Evolutionary conservation across 2,888 invertebrate genomes (phyloP).

Genomic region (Amitus sp.): DNA sequence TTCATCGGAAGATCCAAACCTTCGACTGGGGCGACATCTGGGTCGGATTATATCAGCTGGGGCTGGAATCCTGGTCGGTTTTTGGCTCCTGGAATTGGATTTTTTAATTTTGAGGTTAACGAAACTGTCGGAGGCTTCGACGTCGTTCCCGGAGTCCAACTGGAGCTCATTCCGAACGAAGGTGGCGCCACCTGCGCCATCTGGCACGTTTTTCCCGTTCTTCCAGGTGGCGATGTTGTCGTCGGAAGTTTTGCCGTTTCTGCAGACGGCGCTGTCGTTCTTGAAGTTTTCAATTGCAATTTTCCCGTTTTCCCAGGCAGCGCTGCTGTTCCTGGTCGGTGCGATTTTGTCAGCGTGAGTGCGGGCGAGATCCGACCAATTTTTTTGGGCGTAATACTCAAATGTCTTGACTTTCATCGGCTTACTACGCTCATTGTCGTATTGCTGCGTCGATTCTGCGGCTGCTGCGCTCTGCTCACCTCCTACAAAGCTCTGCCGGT

Average conservation of each 20-base stretch:
- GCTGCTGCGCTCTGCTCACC: constrained; percentile 56
- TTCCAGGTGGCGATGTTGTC: constrained; percentile 3
- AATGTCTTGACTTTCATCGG: constrained; percentile 60
- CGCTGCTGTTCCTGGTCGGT: constrained; percentile 29
- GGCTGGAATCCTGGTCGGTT: constrained; percentile 42
- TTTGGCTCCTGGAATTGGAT: too few relatives aligned
- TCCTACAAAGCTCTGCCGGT: constrained; percentile 65
- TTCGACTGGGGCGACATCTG: too few relatives aligned
- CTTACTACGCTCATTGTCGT: constrained; percentile 62
- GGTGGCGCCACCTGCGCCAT: constrained; percentile 17
- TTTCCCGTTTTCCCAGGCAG: constrained; percentile 36
- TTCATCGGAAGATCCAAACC: constrained; percentile 52
- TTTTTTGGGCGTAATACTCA: constrained; percentile 44
- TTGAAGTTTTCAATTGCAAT: constrained; percentile 29
- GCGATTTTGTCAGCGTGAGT: too few relatives aligned
- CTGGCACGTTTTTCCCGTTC: too few relatives aligned
- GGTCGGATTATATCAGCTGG: too few relatives aligned
- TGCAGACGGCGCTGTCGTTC: constrained; percentile 37
- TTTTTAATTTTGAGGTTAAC: too few relatives aligned
- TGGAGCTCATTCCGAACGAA: constrained; percentile 27
- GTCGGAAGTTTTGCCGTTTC: constrained; percentile 36
- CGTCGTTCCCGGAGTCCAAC: constrained; percentile 52
- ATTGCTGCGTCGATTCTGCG: constrained; percentile 58
- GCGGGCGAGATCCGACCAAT: constrained; percentile 12
- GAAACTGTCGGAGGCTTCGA: constrained; percentile 57